Conservation (phyloP, 1,140 invertebrate genomes). For the Acyrthosiphon pisum region DNA sequence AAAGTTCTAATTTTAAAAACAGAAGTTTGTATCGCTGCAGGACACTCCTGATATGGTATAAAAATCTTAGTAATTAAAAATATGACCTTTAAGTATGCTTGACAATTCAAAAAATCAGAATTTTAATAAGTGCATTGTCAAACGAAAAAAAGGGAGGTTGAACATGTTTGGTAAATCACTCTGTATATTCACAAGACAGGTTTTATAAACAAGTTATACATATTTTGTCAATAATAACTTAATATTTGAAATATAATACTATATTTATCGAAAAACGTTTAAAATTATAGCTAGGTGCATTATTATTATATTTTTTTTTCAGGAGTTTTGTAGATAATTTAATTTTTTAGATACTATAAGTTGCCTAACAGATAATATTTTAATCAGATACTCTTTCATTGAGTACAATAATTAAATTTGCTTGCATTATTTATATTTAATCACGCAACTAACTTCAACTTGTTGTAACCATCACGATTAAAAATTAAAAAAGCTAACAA, state of each 20-base stretch:
- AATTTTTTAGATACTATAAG: not conserved
- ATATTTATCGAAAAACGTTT: not conserved
- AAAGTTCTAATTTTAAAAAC: not conserved
- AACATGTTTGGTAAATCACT: not conserved
- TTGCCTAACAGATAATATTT: not conserved
- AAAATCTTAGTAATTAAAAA: not conserved
- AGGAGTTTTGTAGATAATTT: not conserved
- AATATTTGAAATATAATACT: not conserved
- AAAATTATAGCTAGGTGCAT: not conserved
- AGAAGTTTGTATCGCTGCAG: not conserved
- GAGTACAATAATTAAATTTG: not conserved
- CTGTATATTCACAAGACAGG: not conserved
- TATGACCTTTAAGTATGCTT: not conserved
- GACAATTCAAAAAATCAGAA: not conserved
- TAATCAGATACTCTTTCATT: not conserved
- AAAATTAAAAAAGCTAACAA: constrained; percentile 14
- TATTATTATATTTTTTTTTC: not conserved
- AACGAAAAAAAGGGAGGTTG: not conserved
- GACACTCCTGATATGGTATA: not conserved
- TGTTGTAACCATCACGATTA: not conserved
- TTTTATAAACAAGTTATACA: not conserved
- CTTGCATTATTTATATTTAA: not conserved
- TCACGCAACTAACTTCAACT: not conserved
- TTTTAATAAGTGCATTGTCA: not conserved
- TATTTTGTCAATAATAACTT: too few species aligned